A percentile compares a stretch with the other conserved stretches of the same genome.
phyloP scores from a whole-genome alignment of 2,113 vertebrate species.

The Xyliphius kryptos region DNA sequence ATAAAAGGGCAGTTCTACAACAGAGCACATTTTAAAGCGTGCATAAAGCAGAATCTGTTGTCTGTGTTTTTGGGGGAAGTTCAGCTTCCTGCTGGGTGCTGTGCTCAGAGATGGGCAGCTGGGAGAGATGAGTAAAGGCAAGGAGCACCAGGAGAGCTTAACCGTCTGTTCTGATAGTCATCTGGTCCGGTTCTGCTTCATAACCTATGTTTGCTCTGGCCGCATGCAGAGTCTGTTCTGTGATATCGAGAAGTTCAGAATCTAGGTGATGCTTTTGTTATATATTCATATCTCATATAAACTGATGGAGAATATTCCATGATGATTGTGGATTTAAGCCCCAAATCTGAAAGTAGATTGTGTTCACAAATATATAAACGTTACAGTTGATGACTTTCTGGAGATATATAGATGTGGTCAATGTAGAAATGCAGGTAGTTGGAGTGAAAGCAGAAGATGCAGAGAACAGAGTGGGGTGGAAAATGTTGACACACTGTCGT shows the following conservation, averaged over 20 bases:
- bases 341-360: too few species aligned
- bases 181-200: too few species aligned
- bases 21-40: background rate
- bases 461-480: too few species aligned
- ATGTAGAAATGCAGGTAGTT: too few species aligned
- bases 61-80: constrained; percentile 6
- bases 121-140: constrained; percentile 6
- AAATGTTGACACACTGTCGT: too few species aligned
- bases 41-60: constrained; percentile 11
- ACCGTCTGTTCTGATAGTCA: constrained; percentile 20
- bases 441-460: too few species aligned
- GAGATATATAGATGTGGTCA: too few species aligned
- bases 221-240: background rate
- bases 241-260: constrained; percentile 8
- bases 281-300: background rate
- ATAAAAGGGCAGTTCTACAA: constrained; percentile 19
- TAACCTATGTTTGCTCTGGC: constrained; percentile 5
- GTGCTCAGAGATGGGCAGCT: constrained; percentile 7
- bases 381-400: background rate
- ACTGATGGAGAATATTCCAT: background rate
- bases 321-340: background rate
- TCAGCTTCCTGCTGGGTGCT: constrained; percentile 15
- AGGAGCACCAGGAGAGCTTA: constrained; percentile 10
- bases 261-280: background rate
- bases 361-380: background rate